A percentile compares a stretch with the other conserved stretches of the same genome.
These are phyloP conservation scores for Megaptera novaeangliae DNA, from an alignment of 2,113 vertebrate species.

Conservation along the genomic window DNA sequence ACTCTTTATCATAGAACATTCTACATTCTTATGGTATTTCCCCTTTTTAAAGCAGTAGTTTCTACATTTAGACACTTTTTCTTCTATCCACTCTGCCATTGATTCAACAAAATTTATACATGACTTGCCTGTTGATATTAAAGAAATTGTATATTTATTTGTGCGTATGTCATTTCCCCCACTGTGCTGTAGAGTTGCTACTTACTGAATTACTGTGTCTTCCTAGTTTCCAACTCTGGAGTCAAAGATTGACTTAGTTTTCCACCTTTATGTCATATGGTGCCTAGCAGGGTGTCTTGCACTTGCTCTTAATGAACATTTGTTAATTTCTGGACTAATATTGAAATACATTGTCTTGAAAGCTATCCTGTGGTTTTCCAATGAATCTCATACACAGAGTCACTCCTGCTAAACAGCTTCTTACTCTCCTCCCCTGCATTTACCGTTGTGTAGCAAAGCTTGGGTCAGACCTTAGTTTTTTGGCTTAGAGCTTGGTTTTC, in stretches of 20 bases:
- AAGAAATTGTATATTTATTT: not conserved
- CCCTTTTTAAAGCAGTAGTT: not conserved
- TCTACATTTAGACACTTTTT: not conserved
- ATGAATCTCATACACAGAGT: not conserved
- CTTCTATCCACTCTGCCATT: not conserved
- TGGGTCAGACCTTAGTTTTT: not conserved
- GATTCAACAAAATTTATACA: not conserved
- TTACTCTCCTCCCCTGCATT: not conserved
- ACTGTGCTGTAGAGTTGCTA: not conserved
- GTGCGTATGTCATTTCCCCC: not conserved
- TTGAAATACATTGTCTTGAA: not conserved
- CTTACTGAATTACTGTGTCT: not conserved
- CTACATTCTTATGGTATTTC: not conserved
- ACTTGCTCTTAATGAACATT: not conserved
- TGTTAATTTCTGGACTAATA: not conserved
- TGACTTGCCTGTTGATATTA: not conserved
- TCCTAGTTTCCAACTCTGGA: not conserved
- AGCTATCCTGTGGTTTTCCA: not conserved
- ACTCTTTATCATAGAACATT: not conserved
- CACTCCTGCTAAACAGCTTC: not conserved
- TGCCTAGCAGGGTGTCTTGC: not conserved
- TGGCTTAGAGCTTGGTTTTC: not conserved
- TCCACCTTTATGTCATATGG: not conserved
- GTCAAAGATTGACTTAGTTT: not conserved
- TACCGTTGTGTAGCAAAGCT: not conserved